phyloP scores from a whole-genome alignment of 2,113 vertebrate species.

The Aleadryas rufinucha region DNA sequence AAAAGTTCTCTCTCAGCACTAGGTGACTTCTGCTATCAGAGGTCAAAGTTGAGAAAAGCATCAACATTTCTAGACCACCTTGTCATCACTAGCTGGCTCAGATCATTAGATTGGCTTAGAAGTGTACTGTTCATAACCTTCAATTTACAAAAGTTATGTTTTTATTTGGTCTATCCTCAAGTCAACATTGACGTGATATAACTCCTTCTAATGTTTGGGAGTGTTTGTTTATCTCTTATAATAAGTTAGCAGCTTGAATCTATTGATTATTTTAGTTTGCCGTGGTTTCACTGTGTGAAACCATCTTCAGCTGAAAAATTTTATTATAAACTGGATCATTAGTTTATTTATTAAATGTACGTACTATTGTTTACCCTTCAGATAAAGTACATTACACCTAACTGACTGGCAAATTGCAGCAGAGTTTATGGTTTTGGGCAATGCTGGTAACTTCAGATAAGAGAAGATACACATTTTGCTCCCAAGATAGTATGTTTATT shows the following conservation, averaged over 20 bases:
- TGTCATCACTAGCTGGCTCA: neutral
- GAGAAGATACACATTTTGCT: neutral
- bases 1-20: neutral
- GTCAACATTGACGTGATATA: neutral
- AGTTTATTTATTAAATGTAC: neutral
- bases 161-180: neutral
- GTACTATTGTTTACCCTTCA: neutral
- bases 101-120: neutral
- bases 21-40: neutral
- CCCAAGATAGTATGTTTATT: neutral
- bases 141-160: neutral
- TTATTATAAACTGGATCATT: neutral
- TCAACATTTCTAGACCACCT: neutral
- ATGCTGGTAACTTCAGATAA: neutral
- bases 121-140: neutral
- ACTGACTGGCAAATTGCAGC: neutral
- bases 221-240: neutral
- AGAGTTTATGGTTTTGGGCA: neutral
- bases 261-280: neutral
- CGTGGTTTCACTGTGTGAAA: neutral
- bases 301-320: neutral
- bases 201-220: neutral
- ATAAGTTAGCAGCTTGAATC: neutral
- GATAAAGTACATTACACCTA: neutral
- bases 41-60: neutral